Evolutionary conservation across 2,888 invertebrate genomes (phyloP).

Genomic region (Thymelicus lineola): DNA sequence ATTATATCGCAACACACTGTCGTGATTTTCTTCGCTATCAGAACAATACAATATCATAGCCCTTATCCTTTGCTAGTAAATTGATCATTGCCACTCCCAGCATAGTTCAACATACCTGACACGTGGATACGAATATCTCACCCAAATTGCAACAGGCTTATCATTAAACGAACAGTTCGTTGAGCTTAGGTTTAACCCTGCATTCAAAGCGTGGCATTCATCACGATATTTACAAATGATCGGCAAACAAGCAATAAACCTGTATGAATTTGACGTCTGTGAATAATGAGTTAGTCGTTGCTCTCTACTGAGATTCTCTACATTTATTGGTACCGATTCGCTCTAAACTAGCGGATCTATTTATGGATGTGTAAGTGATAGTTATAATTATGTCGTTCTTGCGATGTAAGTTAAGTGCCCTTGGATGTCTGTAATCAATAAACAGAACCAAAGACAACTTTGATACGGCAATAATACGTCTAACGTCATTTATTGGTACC

Average conservation of each 20-base stretch:
- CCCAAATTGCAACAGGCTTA: conserved; percentile 10
- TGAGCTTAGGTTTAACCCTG: conserved; percentile 3
- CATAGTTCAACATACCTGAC: not conserved
- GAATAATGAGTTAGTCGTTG: conserved; percentile 41
- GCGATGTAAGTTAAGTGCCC: too few relatives aligned
- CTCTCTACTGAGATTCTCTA: conserved; percentile 6
- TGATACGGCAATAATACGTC: too few relatives aligned
- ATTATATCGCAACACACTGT: too few relatives aligned
- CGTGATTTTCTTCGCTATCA: too few relatives aligned
- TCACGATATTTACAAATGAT: conserved; percentile 46
- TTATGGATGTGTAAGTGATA: too few relatives aligned
- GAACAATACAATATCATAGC: too few relatives aligned
- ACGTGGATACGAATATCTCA: not conserved
- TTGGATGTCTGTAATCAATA: too few relatives aligned
- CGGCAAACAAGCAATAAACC: conserved; percentile 47
- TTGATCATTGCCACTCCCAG: not conserved
- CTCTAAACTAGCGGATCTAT: too few relatives aligned
- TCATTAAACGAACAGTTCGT: conserved; percentile 3
- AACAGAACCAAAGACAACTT: too few relatives aligned
- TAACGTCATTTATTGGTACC: conserved; percentile 9
- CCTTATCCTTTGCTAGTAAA: too few relatives aligned
- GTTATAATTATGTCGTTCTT: too few relatives aligned
- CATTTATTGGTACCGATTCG: conserved; percentile 12
- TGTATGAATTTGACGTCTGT: conserved; percentile 35
- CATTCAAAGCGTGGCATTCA: conserved; percentile 38